Base-by-base conservation (phyloP, 2,113 vertebrate genomes). In the Vidua macroura region DNA sequence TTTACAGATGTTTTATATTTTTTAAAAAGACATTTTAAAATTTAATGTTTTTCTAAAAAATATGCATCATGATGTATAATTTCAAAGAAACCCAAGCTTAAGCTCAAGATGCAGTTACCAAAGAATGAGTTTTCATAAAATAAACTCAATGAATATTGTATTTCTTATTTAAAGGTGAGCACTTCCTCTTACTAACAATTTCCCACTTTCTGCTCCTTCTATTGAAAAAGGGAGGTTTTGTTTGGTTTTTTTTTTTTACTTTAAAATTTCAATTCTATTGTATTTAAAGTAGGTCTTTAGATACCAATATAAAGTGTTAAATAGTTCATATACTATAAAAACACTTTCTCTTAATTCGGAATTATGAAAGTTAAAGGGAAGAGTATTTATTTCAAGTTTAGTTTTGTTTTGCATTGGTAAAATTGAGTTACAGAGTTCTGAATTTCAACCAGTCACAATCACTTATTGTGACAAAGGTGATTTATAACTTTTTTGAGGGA, bases 201-300 rank as follows among this genome's bases (percentile, higher is more conserved):
- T 75, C 11, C 20, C 13, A 28, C 62, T 74, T 78, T 8, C 27
- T 60, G 8, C 7, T 94, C 9, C 33, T 85, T 70, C 14, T 22
- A 8, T 24, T 70, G 37, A 70, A 70, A 90, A 69, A 15, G 4
- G 2, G 8, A 1, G 3, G 0, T 11, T 56, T 66, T 6, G 8
- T n/a, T 77, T 49, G 35, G 14, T 3, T 0, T 2, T 16, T 39
- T 16, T 68, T 69, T 31, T 52, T 63, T 27, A 33, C 7, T 59
- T 67, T 18, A 4, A 1, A 33, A 52, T 63, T 92, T 76, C 7
- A 24, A 44, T 74, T 73, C 52, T 46, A 41, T 30, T 64, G 6
- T 20, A 64, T 73, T 83, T 60, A 60, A 66, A 84, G 14, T 33
- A 72, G 68, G 23, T 48, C 3, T 7, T 6, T 35, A 44, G 22